Evolutionary conservation across 2,888 invertebrate genomes (phyloP).

Genomic region (Cosmia trapezina): DNA sequence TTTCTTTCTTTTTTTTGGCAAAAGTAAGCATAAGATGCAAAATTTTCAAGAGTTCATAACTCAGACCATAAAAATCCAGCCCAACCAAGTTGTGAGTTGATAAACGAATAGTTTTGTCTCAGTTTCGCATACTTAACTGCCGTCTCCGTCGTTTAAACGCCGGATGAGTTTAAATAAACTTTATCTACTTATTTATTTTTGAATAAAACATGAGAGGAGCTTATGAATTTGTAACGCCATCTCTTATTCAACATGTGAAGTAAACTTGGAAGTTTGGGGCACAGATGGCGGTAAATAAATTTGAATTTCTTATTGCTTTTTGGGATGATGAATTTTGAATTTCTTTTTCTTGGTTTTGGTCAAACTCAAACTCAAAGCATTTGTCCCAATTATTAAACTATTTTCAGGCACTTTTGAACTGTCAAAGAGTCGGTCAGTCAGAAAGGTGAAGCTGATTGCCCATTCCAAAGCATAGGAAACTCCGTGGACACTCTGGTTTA

Average conservation of each 20-base stretch:
- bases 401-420: not conserved
- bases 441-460: not conserved
- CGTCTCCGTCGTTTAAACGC: slow-evolving; percentile 63
- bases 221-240: slow-evolving; percentile 64
- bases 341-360: not conserved
- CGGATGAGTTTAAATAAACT: slow-evolving; percentile 67
- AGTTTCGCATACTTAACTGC: slow-evolving; percentile 68
- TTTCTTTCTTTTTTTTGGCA: too few relatives aligned
- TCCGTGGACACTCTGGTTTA: not conserved
- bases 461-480: not conserved
- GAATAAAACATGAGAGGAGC: slow-evolving; percentile 63
- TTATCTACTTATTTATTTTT: slow-evolving; percentile 63
- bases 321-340: slow-evolving; percentile 1
- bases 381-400: not conserved
- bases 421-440: too few relatives aligned
- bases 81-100: slow-evolving; percentile 61
- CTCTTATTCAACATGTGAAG: slow-evolving; percentile 55
- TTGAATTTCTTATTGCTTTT: slow-evolving; percentile 29
- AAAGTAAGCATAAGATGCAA: too few relatives aligned
- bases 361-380: not conserved
- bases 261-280: slow-evolving; percentile 28
- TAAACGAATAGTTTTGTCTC: slow-evolving; percentile 69
- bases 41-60: slow-evolving; percentile 38
- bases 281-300: slow-evolving; percentile 54
- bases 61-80: slow-evolving; percentile 45